Base-by-base conservation (phyloP, 2,113 vertebrate species). In the Odontophorus gujanensis region DNA sequence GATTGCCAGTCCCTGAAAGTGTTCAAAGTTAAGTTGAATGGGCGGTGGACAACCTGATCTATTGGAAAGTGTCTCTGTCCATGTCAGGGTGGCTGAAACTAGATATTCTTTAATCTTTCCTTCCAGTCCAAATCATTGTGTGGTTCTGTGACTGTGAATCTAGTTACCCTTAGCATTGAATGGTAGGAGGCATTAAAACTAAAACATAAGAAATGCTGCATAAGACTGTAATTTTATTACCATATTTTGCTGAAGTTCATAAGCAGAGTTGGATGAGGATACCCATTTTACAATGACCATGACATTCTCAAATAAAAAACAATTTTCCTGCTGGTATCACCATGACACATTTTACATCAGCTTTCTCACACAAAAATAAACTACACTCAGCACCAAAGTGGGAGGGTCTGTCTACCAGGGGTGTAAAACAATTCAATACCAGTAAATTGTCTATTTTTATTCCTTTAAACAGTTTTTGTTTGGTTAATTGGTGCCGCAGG, bases 401-500 rank as follows among this genome's bases (percentile, higher is more conserved):
- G 81, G 77, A 92, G 45, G 25, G 16, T 87, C 77, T 66, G 11
- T 84, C 89, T 90, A 63, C 92, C 63, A 62, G 58, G 34, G 21
- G 50, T 47, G 43, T 75, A 75, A 92, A 85, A 26, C 69, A 80
- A 69, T 90, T 78, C 77, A 67, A 26, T 40, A 30, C 74, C 32
- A 32, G 30, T 59, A 88, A 75, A 81, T 73, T 87, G 63, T 40
- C 92, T 92, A 36, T 76, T 86, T 87, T 94, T 94, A 90, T 77
- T 82, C 36, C 84, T 90, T 89, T 85, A 82, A 95, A 89, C 22
- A 57, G 24, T 66, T 90, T 96, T 89, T 89, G 45, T 65, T 74
- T 81, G 82, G 89, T 59, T 79, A 86, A 90, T 93, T 55, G 75
- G 92, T 83, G 85, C 75, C 19, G 3, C 67, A 90, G 86, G 77